Conservation (phyloP, 2,888 invertebrate genomes). For the Synergus itoensis region DNA sequence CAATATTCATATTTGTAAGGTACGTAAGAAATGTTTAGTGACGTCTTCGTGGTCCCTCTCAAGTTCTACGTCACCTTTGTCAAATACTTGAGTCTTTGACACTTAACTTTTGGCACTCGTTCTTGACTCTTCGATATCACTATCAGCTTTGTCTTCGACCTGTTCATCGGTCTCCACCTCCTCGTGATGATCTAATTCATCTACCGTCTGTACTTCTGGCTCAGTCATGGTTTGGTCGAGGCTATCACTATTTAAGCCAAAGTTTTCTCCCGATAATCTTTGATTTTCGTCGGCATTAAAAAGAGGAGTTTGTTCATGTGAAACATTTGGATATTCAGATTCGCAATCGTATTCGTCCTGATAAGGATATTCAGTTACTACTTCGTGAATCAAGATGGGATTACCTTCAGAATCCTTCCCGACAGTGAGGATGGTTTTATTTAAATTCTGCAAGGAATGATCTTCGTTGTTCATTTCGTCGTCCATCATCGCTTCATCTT, state of each 20-base stretch:
- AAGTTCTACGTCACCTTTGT: conserved; percentile 50
- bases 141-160: conserved; percentile 53
- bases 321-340: conserved; percentile 54
- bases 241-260: conserved; percentile 12
- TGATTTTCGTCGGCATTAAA: conserved; percentile 56
- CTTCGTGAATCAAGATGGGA: conserved; percentile 74
- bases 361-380: conserved; percentile 70
- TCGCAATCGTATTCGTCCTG: conserved; percentile 65
- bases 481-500: conserved; percentile 59
- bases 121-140: conserved; percentile 61
- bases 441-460: conserved; percentile 68
- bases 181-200: conserved; percentile 47
- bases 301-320: conserved; percentile 6
- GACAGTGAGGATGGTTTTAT: conserved; percentile 75
- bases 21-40: conserved; percentile 57
- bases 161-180: conserved; percentile 48
- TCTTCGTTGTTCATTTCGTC: conserved; percentile 61
- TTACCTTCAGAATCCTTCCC: conserved; percentile 73
- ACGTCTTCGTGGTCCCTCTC: conserved; percentile 45
- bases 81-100: conserved; percentile 51
- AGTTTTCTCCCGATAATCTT: conserved; percentile 18
- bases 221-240: conserved; percentile 25
- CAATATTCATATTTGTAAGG: conserved; percentile 57
- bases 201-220: not conserved
- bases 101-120: conserved; percentile 72